Evolutionary conservation across 2,888 invertebrate species (phyloP).

Genomic region (Ferrisia virgata): DNA sequence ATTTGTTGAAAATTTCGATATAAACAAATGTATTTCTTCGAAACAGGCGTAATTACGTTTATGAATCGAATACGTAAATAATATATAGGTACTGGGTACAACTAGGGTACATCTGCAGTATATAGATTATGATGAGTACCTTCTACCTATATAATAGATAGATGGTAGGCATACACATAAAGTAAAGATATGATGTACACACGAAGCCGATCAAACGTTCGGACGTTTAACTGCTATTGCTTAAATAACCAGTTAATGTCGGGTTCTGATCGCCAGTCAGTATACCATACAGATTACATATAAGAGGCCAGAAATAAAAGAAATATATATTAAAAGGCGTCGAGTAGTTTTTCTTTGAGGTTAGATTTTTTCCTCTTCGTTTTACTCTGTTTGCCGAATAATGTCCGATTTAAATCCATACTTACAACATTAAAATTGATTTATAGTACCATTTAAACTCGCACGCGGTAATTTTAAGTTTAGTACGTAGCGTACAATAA

Average conservation of each 20-base stretch:
- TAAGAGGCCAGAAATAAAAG: neutral
- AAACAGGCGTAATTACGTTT: neutral
- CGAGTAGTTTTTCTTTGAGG: neutral
- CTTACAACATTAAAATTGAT: conserved; percentile 27
- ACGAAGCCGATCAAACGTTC: neutral
- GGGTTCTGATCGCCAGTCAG: neutral
- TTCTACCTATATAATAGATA: no score
- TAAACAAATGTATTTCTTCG: neutral
- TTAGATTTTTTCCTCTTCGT: neutral
- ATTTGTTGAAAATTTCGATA: neutral
- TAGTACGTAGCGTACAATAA: neutral
- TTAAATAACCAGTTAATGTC: neutral
- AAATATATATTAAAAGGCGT: conserved; percentile 27
- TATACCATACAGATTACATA: no score
- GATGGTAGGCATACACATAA: no score
- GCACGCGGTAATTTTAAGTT: neutral
- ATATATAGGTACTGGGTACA: neutral
- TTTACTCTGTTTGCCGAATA: neutral
- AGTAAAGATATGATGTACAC: no score
- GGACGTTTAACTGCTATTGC: neutral
- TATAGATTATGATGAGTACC: neutral
- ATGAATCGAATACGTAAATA: neutral
- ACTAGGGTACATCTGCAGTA: neutral
- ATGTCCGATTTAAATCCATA: conserved; percentile 16
- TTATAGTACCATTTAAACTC: conserved; percentile 15